These are phyloP conservation scores for Himalopsyche japonica DNA, from an alignment of 2,888 invertebrate genomes.

Conservation along the genomic window DNA sequence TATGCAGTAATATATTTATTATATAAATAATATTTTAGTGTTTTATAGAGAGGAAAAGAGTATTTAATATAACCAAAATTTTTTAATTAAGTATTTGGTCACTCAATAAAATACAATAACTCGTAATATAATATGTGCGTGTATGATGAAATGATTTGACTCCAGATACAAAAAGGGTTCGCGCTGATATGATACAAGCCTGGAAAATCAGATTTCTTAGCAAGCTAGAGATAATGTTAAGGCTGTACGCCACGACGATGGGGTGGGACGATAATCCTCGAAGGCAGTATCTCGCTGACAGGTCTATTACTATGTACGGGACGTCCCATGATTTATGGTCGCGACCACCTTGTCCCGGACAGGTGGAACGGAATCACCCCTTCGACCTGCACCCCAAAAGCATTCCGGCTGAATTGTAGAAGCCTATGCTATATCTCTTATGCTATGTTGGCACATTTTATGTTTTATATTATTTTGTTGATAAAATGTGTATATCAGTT, in stretches of 20 bases:
- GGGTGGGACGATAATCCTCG: slow-evolving; percentile 27
- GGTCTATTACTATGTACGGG: slow-evolving; percentile 38
- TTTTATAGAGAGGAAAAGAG: too few species aligned
- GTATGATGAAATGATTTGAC: neutral
- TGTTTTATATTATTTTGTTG: too few species aligned
- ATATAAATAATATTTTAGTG: too few species aligned
- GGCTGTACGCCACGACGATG: neutral
- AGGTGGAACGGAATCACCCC: neutral
- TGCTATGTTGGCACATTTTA: neutral
- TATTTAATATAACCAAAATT: too few species aligned
- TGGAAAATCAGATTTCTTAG: neutral
- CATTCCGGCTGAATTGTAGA: neutral
- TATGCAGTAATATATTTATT: too few species aligned
- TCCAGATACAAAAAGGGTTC: neutral
- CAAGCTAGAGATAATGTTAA: neutral
- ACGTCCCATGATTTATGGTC: slow-evolving; percentile 38
- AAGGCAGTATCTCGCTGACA: slow-evolving; percentile 34
- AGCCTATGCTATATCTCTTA: neutral
- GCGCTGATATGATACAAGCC: neutral
- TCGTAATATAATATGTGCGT: neutral
- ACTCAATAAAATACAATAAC: neutral
- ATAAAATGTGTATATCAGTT: too few species aligned
- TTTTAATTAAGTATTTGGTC: too few species aligned
- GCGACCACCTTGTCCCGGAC: neutral
- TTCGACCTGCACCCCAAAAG: neutral